These are phyloP conservation scores for Rhabdomys dilectus DNA, from an alignment of 2,113 vertebrate species.

Conservation along the genomic window DNA sequence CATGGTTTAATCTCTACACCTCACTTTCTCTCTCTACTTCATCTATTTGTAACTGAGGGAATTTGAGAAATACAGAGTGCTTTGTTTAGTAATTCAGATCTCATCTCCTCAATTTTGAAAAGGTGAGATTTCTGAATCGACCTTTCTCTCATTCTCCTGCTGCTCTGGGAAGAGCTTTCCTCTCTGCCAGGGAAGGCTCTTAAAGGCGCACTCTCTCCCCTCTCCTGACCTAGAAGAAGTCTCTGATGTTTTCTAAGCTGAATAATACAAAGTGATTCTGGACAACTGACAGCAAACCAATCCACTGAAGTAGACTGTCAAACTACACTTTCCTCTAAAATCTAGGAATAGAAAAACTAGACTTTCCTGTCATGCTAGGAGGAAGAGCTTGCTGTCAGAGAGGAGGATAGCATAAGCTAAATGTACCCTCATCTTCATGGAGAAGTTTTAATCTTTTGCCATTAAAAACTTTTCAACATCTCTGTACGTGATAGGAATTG, in stretches of 20 bases:
- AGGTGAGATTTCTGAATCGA: conserved; percentile 32
- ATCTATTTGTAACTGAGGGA: background rate
- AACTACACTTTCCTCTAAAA: conserved; percentile 56
- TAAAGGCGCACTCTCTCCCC: background rate
- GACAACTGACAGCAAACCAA: conserved; percentile 33
- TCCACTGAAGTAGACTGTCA: conserved; percentile 15
- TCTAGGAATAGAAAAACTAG: background rate
- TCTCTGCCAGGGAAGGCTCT: background rate
- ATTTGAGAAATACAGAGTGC: conserved; percentile 19
- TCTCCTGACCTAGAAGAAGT: conserved; percentile 23
- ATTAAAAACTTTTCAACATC: conserved; percentile 49
- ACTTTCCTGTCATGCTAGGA: conserved; percentile 30
- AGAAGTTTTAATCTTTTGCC: conserved; percentile 55
- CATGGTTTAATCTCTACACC: background rate
- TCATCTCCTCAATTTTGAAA: conserved; percentile 6
- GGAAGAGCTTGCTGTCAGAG: background rate
- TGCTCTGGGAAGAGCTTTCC: conserved; percentile 14
- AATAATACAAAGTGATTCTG: conserved; percentile 37
- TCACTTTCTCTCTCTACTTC: conserved; percentile 25
- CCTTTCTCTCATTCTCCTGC: background rate
- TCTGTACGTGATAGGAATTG: conserved; percentile 51
- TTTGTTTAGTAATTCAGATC: conserved; percentile 50
- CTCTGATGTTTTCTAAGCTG: conserved; percentile 50
- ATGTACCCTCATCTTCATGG: conserved; percentile 52
- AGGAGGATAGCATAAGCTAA: conserved; percentile 45